Conservation (phyloP, 2,888 invertebrate species). For the Cryptus armator region DNA sequence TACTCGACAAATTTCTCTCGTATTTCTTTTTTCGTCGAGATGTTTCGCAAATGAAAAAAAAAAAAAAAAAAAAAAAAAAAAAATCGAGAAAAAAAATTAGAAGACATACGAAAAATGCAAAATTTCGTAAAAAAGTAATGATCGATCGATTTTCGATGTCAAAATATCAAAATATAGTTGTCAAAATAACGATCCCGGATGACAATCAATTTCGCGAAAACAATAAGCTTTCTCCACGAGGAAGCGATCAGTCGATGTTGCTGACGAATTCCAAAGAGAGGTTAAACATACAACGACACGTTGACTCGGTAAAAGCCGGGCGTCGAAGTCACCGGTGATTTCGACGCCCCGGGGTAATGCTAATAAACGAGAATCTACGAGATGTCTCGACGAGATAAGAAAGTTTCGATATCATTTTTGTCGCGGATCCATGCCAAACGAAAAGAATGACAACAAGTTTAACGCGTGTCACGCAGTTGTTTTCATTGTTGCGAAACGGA, state of each 20-base stretch:
- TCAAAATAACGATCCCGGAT: too few relatives aligned
- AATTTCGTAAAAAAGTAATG: not conserved
- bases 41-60: too few relatives aligned
- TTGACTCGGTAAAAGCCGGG: conserved; percentile 12
- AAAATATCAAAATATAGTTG: too few relatives aligned
- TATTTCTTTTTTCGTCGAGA: not conserved
- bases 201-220: not conserved
- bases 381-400: not conserved
- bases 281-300: conserved; percentile 1
- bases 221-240: not conserved
- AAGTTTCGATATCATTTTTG: not conserved
- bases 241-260: not conserved
- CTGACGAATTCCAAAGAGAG: not conserved
- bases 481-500: not conserved
- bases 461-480: conserved; percentile 25
- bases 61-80: too few relatives aligned
- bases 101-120: not conserved
- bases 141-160: not conserved
- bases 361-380: not conserved
- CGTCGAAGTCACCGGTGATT: conserved; percentile 69
- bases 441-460: not conserved
- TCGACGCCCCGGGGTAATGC: conserved; percentile 67
- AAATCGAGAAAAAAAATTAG: too few relatives aligned
- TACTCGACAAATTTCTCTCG: too few relatives aligned
- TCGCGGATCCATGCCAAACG: not conserved